phyloP scores from a whole-genome alignment of 2,797 vertebrate species.

The Crypturellus tataupa region DNA sequence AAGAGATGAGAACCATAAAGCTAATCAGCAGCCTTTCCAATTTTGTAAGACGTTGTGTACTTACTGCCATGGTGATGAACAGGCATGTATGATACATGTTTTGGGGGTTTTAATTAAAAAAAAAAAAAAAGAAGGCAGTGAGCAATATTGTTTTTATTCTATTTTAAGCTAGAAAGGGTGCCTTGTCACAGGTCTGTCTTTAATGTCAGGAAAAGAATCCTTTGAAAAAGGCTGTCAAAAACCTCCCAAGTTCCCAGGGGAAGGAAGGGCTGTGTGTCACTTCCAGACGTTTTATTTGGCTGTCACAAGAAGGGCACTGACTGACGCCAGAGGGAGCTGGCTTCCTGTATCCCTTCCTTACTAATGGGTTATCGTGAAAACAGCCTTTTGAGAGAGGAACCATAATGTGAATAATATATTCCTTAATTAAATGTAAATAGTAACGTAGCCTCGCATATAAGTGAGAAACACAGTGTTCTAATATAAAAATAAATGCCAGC shows the following conservation, averaged over 20 bases:
- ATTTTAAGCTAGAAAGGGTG: neutral
- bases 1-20: neutral
- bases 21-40: neutral
- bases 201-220: neutral
- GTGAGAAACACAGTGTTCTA: neutral
- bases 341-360: neutral
- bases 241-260: rapidly evolving
- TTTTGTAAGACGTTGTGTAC: neutral
- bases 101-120: neutral
- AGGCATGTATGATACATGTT: neutral
- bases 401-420: neutral
- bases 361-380: neutral
- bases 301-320: neutral
- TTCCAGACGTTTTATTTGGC: neutral
- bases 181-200: neutral
- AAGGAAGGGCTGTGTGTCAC: neutral
- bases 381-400: neutral
- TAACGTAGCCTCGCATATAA: neutral
- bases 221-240: neutral
- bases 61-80: neutral
- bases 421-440: neutral
- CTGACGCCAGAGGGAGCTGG: slow-evolving; percentile 16
- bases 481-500: neutral
- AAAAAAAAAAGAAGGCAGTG: neutral
- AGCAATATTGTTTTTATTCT: neutral